Evolutionary conservation across 2,113 vertebrate genomes (phyloP).

Genomic region (Lophius piscatorius): DNA sequence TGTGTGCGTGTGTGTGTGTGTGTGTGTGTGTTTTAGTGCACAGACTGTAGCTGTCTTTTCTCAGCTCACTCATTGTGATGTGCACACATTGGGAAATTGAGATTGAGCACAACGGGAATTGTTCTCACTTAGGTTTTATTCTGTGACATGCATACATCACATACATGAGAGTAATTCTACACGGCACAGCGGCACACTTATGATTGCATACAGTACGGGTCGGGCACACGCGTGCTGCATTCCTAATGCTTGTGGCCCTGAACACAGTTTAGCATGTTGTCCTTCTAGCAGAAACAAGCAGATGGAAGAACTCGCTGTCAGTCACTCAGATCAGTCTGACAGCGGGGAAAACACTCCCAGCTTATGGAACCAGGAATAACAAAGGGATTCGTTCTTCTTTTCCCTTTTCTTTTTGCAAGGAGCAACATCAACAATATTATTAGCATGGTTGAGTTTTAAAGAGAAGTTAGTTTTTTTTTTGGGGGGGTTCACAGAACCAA

Average conservation of each 20-base stretch:
- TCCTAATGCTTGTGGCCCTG: background rate
- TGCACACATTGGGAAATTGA: background rate
- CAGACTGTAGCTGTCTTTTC: constrained; percentile 20
- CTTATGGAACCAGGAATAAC: background rate
- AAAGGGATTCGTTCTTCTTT: too few species aligned
- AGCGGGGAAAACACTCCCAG: constrained; percentile 6
- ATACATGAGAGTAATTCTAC: constrained; percentile 16
- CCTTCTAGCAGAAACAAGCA: constrained; percentile 63
- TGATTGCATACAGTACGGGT: background rate
- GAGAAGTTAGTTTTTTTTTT: too few species aligned
- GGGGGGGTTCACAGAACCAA: background rate
- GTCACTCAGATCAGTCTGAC: constrained; percentile 37
- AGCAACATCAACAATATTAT: background rate
- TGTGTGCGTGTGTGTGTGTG: constrained; percentile 31
- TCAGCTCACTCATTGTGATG: constrained; percentile 43
- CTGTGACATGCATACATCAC: constrained; percentile 17
- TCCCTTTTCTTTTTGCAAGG: constrained; percentile 10
- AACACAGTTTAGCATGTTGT: constrained; percentile 40
- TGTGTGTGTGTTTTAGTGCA: constrained; percentile 6
- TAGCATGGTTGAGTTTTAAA: background rate
- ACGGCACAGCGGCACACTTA: background rate
- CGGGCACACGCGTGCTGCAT: constrained; percentile 17
- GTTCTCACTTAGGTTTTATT: constrained; percentile 33
- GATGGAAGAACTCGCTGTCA: constrained; percentile 53
- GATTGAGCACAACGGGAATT: constrained; percentile 35